Conservation (phyloP, 1,140 invertebrate species). For the Xylocopa sonorina region DNA sequence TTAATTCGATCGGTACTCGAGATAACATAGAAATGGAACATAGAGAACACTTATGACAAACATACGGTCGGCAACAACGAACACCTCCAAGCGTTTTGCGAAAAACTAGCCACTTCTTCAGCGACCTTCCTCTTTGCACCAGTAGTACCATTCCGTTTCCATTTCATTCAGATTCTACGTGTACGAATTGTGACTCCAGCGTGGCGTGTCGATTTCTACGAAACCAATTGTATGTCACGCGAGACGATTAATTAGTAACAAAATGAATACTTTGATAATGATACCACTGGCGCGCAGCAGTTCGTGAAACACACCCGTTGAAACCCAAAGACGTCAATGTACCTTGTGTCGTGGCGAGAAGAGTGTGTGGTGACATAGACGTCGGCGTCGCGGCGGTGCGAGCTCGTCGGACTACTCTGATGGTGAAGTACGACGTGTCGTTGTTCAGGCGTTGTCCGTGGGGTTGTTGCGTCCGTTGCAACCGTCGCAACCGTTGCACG, state of each 20-base stretch:
- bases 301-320: not conserved
- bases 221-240: not conserved
- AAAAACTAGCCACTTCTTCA: constrained; percentile 20
- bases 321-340: constrained; percentile 54
- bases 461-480: constrained; percentile 43
- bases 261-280: not conserved
- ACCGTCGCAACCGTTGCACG: constrained; percentile 50
- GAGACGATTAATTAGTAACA: not conserved
- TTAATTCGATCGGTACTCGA: not conserved
- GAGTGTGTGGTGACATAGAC: constrained; percentile 74
- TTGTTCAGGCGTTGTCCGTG: constrained; percentile 49
- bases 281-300: not conserved
- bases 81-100: not conserved
- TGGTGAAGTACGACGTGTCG: constrained; percentile 66
- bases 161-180: not conserved
- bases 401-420: constrained; percentile 62
- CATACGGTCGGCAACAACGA: not conserved
- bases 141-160: not conserved
- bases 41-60: not conserved
- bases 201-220: too few species aligned
- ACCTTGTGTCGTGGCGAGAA: constrained; percentile 75
- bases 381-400: constrained; percentile 64
- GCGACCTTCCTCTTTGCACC: constrained; percentile 10
- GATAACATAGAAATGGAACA: not conserved
- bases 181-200: too few species aligned